Base-by-base conservation (phyloP, 2,888 invertebrate genomes). In the Cordilura impudica region DNA sequence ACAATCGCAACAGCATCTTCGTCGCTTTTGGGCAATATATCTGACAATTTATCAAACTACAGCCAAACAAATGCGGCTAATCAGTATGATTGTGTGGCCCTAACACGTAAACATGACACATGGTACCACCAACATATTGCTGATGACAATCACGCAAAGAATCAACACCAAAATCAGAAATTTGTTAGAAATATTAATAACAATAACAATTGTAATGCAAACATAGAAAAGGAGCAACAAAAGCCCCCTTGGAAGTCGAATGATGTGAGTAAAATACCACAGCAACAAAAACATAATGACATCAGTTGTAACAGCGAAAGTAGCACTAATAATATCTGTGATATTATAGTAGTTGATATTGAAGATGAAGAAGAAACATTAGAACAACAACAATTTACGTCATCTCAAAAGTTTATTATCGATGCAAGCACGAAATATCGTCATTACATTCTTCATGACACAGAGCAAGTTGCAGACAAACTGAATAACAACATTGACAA, bases 311-410 rank as follows among this genome's bases (percentile, higher is more conserved):
- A 39, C 21, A 3, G 2, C 35, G 12, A 66, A 69, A n/a, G n/a
- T n/a, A n/a, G n/a, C n/a, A n/a, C n/a, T 43, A 19, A 47, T 18
- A 70, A 66, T 49, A 66, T 71, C 16, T 70, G 65, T 43, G 80
- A 80, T 69, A 77, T 76, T 70, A 60, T 76, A 70, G 69, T 76
- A 19, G 60, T 76, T 21, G 80, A 80, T 45, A 77, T 76, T n/a
- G 80, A 77, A 53, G 45, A 75, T 21, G 77, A 77, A 39, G 47
- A 67, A 14, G 26, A 56, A 60, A 2, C 53, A 47, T 7, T 54
- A 53, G 53, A 58, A 2, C 51, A 35, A 8, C 12, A 7, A 19
- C 45, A 12, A 23, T 56, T 31, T 26, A 63, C n/a, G 21, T 16
- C n/a, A 21, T 18, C 26, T 21, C 16, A 54, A 53, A 66, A 72